These are phyloP conservation scores for Lacerta bilineata DNA, from an alignment of 2,797 vertebrate genomes.

Conservation along the genomic window DNA sequence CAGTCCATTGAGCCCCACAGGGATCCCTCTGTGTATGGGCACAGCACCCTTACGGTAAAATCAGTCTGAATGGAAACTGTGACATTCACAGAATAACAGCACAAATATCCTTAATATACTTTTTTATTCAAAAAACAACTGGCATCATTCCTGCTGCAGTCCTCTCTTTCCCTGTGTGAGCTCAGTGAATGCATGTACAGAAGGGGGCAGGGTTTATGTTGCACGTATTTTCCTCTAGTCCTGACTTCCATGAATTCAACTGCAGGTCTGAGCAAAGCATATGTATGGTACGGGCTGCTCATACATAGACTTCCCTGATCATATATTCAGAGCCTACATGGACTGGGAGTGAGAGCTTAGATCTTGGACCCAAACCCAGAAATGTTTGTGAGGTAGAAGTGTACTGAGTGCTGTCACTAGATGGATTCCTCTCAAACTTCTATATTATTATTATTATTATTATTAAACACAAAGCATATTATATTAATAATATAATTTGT, in stretches of 20 bases:
- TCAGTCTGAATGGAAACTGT: neutral
- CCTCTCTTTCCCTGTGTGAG: too few species aligned
- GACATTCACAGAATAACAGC: neutral
- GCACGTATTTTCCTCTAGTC: neutral
- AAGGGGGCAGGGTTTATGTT: neutral
- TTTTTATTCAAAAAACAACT: neutral
- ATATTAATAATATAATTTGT: too few species aligned
- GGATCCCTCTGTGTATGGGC: neutral
- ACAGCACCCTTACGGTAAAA: neutral
- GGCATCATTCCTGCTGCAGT: too few species aligned
- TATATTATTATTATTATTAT: too few species aligned
- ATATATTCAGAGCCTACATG: neutral
- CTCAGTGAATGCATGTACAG: too few species aligned
- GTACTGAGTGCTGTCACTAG: too few species aligned
- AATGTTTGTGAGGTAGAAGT: neutral
- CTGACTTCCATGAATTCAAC: neutral
- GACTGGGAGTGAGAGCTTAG: neutral
- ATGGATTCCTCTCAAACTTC: too few species aligned
- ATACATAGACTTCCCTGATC: neutral
- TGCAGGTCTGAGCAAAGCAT: neutral
- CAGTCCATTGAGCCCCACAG: neutral
- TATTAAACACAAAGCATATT: too few species aligned
- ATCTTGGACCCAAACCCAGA: neutral
- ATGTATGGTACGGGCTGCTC: neutral
- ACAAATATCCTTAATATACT: neutral